Percentiles rank a stretch among this genome's conserved stretches.
Evolutionary conservation across 2,797 vertebrate genomes (phyloP).

Genomic region (Sebastes nivosus): DNA sequence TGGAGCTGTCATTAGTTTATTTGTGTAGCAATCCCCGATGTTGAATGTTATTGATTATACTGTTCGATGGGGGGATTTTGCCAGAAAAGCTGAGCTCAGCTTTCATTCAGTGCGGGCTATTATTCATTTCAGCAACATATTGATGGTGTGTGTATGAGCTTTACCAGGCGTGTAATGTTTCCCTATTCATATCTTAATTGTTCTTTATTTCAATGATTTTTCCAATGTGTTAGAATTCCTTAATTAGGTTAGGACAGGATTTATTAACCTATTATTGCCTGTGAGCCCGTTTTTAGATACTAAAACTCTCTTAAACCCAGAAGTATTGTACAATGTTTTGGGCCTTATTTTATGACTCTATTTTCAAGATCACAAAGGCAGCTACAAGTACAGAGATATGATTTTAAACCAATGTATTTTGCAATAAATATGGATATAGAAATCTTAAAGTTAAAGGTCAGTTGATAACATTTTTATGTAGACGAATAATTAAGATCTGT

Average conservation of each 20-base stretch:
- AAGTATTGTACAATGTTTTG: neutral
- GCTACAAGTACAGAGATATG: neutral
- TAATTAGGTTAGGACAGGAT: neutral
- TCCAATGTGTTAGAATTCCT: neutral
- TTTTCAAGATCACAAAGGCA: neutral
- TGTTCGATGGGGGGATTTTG: slow-evolving; percentile 56
- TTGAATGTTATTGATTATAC: slow-evolving; percentile 71
- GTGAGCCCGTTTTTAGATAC: neutral
- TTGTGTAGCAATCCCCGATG: slow-evolving; percentile 63
- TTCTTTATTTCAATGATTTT: slow-evolving; percentile 19
- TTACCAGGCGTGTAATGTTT: slow-evolving; percentile 19
- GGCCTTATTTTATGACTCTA: neutral
- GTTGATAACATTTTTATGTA: too few species aligned
- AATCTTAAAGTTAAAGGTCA: too few species aligned
- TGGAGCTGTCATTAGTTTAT: slow-evolving; percentile 68
- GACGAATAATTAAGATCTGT: neutral
- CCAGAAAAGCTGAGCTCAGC: slow-evolving; percentile 72
- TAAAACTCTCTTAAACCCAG: neutral
- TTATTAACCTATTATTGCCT: neutral
- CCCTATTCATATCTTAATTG: slow-evolving; percentile 4
- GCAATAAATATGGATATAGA: neutral
- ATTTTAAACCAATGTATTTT: neutral
- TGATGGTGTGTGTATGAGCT: slow-evolving; percentile 25
- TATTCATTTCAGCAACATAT: slow-evolving; percentile 66
- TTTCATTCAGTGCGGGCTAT: slow-evolving; percentile 42